phyloP scores from a whole-genome alignment of 1,140 invertebrate species.

The Samia ricini region DNA sequence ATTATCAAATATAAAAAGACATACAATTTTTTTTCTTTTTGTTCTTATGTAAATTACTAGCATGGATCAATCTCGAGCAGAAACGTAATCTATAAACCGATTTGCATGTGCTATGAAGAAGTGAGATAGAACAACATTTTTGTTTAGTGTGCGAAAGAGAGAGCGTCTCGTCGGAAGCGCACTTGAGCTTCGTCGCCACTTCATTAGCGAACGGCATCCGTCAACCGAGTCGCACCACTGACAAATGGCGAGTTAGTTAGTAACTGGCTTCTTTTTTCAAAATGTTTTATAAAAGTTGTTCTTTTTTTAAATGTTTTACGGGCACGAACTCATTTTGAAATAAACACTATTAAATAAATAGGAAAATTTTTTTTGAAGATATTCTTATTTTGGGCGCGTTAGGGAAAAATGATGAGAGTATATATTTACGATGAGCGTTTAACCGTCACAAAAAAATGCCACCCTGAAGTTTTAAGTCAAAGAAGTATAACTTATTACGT shows the following conservation, averaged over 20 bases:
- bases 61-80: conserved; percentile 40
- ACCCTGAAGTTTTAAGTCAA: no score
- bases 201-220: conserved; percentile 37
- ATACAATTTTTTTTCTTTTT: neutral
- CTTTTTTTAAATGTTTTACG: no score
- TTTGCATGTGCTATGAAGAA: conserved; percentile 40
- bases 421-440: no score
- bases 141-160: conserved; percentile 15
- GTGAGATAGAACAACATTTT: conserved; percentile 17
- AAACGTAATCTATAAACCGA: conserved; percentile 14
- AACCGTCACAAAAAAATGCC: no score
- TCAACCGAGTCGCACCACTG: conserved; percentile 10
- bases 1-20: neutral
- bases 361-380: no score
- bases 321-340: no score
- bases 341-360: no score
- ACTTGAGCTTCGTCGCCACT: conserved; percentile 27
- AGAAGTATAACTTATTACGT: no score
- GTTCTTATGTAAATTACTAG: no score
- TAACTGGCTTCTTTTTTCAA: conserved; percentile 4
- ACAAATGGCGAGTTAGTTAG: conserved; percentile 15
- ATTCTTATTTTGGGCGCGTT: no score
- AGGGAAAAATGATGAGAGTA: no score
- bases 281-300: neutral
- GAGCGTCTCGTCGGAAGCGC: conserved; percentile 12